Conservation (phyloP, 2,888 invertebrate genomes). For the Steinernema hermaphroditum region DNA sequence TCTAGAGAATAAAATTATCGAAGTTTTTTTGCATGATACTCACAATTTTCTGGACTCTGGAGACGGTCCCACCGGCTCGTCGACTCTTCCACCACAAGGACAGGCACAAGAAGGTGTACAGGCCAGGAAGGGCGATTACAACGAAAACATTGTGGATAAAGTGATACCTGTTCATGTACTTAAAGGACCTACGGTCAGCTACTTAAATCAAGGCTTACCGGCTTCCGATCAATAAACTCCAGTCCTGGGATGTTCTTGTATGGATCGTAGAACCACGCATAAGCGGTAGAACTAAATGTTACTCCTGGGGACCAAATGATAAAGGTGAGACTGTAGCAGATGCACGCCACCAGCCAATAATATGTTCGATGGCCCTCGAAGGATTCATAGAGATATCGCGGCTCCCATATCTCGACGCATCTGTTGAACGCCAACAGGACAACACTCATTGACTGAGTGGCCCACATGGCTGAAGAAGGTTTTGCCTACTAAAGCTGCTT, state of each 20-base stretch:
- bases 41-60: neutral
- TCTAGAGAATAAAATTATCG: neutral
- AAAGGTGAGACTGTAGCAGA: neutral
- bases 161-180: neutral
- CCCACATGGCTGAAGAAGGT: neutral
- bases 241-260: neutral
- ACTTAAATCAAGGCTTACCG: neutral
- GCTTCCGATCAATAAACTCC: neutral
- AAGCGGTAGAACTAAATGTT: neutral
- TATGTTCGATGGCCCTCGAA: neutral
- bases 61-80: neutral
- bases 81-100: neutral
- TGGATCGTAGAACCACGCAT: slow-evolving; percentile 8
- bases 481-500: neutral
- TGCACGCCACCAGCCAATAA: neutral
- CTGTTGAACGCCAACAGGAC: neutral
- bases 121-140: neutral
- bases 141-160: neutral
- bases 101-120: neutral
- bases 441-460: slow-evolving; percentile 3
- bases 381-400: neutral
- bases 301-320: neutral
- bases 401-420: neutral
- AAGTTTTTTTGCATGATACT: too few species aligned
- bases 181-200: too few species aligned